Conservation (phyloP, 2,797 vertebrate species). For the Enteromius paludinosus region DNA sequence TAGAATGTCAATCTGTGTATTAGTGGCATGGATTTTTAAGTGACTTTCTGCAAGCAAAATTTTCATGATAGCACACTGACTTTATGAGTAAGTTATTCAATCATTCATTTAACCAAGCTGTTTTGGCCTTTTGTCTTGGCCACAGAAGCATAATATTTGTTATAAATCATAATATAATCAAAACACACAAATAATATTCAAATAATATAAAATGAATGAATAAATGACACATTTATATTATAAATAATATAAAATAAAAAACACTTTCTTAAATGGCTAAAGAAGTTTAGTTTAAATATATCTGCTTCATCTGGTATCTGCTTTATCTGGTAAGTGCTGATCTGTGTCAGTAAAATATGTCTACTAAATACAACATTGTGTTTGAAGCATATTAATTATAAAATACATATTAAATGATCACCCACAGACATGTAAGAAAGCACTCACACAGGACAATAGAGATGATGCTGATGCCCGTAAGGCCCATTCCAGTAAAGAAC, state of each 20-base stretch:
- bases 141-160: no score
- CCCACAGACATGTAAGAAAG: background rate
- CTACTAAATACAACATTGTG: background rate
- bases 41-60: background rate
- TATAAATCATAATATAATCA: no score
- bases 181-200: no score
- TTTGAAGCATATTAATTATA: background rate
- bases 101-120: background rate
- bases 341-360: background rate
- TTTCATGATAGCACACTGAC: background rate
- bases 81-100: background rate
- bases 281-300: no score
- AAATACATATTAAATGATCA: background rate
- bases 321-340: background rate
- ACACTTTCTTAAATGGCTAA: no score
- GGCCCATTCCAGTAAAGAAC: constrained; percentile 73
- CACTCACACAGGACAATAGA: constrained; percentile 70
- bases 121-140: no score
- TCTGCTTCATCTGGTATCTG: background rate
- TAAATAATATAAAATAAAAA: no score
- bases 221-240: no score
- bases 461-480: constrained; percentile 73
- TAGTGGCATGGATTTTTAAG: background rate
- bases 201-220: no score
- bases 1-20: background rate